phyloP scores from a whole-genome alignment of 2,113 vertebrate species.

The Nipponia nippon region DNA sequence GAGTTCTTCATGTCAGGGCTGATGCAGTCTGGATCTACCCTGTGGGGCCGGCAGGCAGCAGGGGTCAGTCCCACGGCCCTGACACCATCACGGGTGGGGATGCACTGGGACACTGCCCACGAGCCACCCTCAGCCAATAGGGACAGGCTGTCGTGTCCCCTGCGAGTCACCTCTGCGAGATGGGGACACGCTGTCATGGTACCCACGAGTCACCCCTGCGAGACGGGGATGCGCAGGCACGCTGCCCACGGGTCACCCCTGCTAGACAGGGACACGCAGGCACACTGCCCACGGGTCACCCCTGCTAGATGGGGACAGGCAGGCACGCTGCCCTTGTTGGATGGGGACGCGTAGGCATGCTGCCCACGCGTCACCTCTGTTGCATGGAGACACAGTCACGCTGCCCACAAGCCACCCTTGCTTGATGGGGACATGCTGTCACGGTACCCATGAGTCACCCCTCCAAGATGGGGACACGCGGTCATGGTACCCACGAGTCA shows the following conservation, averaged over 20 bases:
- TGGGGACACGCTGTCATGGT: neutral
- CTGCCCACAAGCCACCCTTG: neutral
- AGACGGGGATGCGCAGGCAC: fast-evolving
- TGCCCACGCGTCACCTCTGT: neutral
- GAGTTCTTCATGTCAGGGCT: conserved; percentile 96
- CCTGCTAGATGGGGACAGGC: fast-evolving
- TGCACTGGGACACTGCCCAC: neutral
- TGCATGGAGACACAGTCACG: neutral
- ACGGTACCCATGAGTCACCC: neutral
- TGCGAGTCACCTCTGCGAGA: neutral
- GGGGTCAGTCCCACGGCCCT: neutral
- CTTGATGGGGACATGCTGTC: neutral
- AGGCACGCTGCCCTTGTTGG: neutral
- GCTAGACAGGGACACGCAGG: neutral
- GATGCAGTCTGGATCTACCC: conserved; percentile 89
- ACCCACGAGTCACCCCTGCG: neutral
- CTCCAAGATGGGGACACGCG: neutral
- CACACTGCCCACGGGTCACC: neutral
- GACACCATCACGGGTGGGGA: fast-evolving
- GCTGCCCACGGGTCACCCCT: neutral
- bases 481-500: neutral
- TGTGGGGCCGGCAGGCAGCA: neutral
- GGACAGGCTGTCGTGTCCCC: neutral
- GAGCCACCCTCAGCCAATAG: neutral
- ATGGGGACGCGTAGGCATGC: too few species aligned